phyloP scores from a whole-genome alignment of 1,140 invertebrate species.

The Schmidtea mediterranea region DNA sequence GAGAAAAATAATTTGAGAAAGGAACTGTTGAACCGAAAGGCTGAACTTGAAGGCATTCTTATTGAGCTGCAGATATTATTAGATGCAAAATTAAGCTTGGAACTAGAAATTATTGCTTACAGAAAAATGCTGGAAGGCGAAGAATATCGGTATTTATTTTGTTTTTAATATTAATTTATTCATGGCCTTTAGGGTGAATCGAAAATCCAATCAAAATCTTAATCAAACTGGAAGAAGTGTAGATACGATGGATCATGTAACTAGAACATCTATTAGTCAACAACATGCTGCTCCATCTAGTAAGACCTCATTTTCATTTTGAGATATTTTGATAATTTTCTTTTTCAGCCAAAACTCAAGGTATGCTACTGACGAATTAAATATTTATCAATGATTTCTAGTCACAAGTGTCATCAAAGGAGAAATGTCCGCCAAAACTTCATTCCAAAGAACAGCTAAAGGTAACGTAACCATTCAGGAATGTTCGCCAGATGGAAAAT shows the following conservation, averaged over 20 bases:
- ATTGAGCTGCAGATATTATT: slow-evolving; percentile 25
- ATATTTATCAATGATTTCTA: background rate
- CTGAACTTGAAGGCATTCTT: slow-evolving; percentile 23
- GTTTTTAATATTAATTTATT: background rate
- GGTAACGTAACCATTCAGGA: slow-evolving; percentile 28
- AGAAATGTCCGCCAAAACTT: slow-evolving; percentile 21
- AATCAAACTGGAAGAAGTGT: no score
- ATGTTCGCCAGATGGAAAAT: slow-evolving; percentile 29
- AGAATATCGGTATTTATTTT: slow-evolving; percentile 14
- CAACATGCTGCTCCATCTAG: no score
- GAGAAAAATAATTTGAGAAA: slow-evolving; percentile 11
- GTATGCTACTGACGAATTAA: no score
- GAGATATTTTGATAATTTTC: no score
- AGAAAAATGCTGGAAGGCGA: slow-evolving; percentile 22
- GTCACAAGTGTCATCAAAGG: background rate
- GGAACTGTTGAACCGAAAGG: slow-evolving; percentile 19
- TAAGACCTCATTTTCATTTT: no score
- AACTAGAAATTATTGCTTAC: slow-evolving; percentile 24
- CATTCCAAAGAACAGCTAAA: slow-evolving; percentile 31
- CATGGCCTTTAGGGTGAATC: no score
- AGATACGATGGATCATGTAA: no score
- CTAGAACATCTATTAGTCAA: no score
- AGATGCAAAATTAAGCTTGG: slow-evolving; percentile 24
- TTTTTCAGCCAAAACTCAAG: no score
- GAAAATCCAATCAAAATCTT: no score